Percentiles rank a stretch among this genome's conserved stretches.
Conservation (phyloP, 2,797 vertebrate genomes). For the Scomberomorus guttatus region DNA sequence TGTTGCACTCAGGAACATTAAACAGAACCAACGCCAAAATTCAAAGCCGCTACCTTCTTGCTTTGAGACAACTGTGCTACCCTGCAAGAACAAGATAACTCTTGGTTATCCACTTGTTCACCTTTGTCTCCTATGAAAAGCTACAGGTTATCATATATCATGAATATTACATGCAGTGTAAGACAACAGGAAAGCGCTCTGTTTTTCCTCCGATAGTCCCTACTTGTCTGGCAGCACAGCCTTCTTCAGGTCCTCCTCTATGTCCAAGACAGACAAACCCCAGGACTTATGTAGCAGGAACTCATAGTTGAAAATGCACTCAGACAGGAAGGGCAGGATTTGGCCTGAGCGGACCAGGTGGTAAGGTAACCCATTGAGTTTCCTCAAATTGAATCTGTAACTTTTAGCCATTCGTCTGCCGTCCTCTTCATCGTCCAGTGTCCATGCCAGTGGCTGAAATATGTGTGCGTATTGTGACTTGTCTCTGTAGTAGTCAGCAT, state of each 20-base stretch:
- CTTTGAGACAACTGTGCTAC: not conserved
- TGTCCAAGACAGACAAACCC: conserved; percentile 78
- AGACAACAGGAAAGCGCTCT: not conserved
- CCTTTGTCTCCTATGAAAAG: no score
- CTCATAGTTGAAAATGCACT: conserved; percentile 85
- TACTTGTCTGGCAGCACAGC: conserved; percentile 80
- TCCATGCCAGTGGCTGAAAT: conserved; percentile 81
- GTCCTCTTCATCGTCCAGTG: conserved; percentile 39
- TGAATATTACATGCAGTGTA: no score
- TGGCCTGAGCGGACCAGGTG: conserved; percentile 82
- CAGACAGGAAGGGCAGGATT: conserved; percentile 71
- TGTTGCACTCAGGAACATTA: not conserved
- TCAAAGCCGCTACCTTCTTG: not conserved
- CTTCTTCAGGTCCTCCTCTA: conserved; percentile 83
- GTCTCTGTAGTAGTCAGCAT: conserved; percentile 75
- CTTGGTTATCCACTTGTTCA: no score
- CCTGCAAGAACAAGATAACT: no score
- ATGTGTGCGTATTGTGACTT: conserved; percentile 34
- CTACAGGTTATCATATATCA: no score
- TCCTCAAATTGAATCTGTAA: conserved; percentile 81
- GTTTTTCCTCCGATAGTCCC: conserved; percentile 12
- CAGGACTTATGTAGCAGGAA: conserved; percentile 84
- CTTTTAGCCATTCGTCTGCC: conserved; percentile 48
- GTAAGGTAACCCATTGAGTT: conserved; percentile 80
- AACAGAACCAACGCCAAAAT: not conserved